Evolutionary conservation across 2,797 vertebrate species (phyloP).

Genomic region (Sphenopsis melanotis): DNA sequence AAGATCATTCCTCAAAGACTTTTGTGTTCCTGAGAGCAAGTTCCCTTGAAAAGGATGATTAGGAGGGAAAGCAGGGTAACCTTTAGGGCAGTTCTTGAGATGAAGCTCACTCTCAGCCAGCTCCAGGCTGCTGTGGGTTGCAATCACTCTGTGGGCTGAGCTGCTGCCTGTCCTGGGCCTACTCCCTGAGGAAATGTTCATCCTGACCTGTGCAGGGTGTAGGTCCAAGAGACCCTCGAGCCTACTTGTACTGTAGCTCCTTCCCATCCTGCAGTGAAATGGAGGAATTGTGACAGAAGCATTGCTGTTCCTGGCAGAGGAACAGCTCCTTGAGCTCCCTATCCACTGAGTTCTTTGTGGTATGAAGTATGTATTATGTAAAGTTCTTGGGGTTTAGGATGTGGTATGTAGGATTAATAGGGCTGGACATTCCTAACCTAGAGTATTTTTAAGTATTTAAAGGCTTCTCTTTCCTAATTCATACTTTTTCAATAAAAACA

Average conservation of each 20-base stretch:
- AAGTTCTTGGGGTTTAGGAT: background rate
- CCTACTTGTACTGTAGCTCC: background rate
- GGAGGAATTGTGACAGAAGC: accelerated
- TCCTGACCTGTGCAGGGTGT: background rate
- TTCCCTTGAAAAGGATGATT: background rate
- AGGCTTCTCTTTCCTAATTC: background rate
- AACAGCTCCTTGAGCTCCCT: background rate
- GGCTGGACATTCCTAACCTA: background rate
- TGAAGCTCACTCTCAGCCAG: background rate
- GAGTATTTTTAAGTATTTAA: background rate
- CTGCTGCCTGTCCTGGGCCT: background rate
- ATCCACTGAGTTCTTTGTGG: accelerated
- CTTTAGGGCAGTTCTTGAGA: background rate
- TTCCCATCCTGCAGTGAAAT: background rate
- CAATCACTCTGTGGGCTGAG: background rate
- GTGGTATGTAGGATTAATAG: background rate
- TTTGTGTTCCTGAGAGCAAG: background rate
- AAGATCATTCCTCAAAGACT: background rate
- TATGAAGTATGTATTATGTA: background rate
- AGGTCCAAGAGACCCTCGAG: background rate
- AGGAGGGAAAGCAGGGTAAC: background rate
- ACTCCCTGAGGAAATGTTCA: no score
- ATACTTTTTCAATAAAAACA: background rate
- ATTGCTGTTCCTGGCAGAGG: background rate
- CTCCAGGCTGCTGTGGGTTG: background rate